phyloP scores from a whole-genome alignment of 2,888 invertebrate genomes.

The Anaspis maculata region DNA sequence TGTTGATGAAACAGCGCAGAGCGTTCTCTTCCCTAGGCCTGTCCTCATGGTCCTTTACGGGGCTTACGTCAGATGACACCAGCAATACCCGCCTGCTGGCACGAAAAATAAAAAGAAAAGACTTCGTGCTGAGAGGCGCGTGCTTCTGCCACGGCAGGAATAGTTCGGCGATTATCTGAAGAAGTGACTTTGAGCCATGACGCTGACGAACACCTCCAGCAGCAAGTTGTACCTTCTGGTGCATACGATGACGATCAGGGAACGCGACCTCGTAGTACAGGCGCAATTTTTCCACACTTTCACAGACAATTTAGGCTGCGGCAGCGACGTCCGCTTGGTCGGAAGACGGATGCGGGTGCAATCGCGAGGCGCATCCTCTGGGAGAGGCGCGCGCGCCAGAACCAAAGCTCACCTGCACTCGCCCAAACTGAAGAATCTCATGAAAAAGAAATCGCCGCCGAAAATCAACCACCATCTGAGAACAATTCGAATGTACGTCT shows the following conservation, averaged over 20 bases:
- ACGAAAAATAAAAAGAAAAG: conserved; percentile 36
- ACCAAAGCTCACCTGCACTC: conserved; percentile 26
- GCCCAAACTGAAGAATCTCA: conserved; percentile 29
- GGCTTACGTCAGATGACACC: conserved; percentile 41
- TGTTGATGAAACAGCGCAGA: conserved; percentile 27
- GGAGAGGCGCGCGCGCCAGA: conserved; percentile 1
- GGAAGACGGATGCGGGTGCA: conserved; percentile 31
- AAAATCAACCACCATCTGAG: conserved; percentile 37
- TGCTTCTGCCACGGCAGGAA: conserved; percentile 37
- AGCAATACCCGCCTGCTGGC: conserved; percentile 27
- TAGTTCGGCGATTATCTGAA: conserved; percentile 33
- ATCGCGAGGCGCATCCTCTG: no score
- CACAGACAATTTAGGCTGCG: conserved; percentile 18
- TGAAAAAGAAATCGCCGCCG: conserved; percentile 33
- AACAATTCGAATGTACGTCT: conserved; percentile 39
- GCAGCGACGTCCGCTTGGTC: conserved; percentile 28
- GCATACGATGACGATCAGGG: conserved; percentile 43
- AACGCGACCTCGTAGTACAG: conserved; percentile 38
- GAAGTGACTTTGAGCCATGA: conserved; percentile 1
- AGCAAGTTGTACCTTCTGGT: conserved; percentile 36
- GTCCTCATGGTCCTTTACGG: conserved; percentile 25
- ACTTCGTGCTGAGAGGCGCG: conserved; percentile 23
- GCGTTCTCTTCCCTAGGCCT: conserved; percentile 16
- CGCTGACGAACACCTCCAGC: conserved; percentile 7
- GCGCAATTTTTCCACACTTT: conserved; percentile 42